Conservation (phyloP, 2,888 invertebrate genomes). For the Opisthograptis luteolata region DNA sequence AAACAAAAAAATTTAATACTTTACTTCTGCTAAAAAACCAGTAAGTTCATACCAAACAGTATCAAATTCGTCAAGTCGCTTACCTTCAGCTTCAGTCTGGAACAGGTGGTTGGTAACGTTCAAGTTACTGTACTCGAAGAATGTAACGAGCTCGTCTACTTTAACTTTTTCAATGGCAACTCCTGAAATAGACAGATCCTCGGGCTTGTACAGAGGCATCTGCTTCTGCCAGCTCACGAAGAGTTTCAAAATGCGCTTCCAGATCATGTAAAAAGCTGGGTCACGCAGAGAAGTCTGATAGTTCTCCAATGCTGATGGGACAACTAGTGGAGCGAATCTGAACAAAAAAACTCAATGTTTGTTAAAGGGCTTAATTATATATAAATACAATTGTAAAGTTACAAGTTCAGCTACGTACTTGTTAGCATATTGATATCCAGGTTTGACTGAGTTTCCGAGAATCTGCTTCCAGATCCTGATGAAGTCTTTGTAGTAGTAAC, state of each 20-base stretch:
- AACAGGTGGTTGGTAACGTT: constrained; percentile 76
- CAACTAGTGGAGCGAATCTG: constrained; percentile 67
- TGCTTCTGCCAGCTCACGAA: constrained; percentile 85
- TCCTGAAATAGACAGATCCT: constrained; percentile 85
- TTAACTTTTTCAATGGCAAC: constrained; percentile 86
- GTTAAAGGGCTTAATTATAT: no score
- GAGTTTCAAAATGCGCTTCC: constrained; percentile 83
- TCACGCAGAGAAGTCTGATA: constrained; percentile 87
- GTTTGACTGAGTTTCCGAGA: constrained; percentile 77
- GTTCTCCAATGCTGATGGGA: constrained; percentile 86
- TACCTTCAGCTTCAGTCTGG: constrained; percentile 67
- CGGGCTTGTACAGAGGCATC: constrained; percentile 85
- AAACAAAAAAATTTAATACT: no score
- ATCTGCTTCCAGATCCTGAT: constrained; percentile 83
- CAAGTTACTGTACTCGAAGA: constrained; percentile 86
- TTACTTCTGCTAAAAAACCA: no score
- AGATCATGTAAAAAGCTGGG: constrained; percentile 88
- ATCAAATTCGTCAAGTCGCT: no score
- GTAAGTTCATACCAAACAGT: no score
- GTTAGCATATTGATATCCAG: constrained; percentile 44
- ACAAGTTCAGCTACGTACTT: constrained; percentile 55
- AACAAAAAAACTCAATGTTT: no score
- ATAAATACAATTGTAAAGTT: not conserved
- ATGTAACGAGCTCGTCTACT: constrained; percentile 87
- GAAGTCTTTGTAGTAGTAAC: constrained; percentile 84